These are phyloP conservation scores for Ursus arctos DNA, from an alignment of 2,113 vertebrate genomes.

Conservation along the genomic window DNA sequence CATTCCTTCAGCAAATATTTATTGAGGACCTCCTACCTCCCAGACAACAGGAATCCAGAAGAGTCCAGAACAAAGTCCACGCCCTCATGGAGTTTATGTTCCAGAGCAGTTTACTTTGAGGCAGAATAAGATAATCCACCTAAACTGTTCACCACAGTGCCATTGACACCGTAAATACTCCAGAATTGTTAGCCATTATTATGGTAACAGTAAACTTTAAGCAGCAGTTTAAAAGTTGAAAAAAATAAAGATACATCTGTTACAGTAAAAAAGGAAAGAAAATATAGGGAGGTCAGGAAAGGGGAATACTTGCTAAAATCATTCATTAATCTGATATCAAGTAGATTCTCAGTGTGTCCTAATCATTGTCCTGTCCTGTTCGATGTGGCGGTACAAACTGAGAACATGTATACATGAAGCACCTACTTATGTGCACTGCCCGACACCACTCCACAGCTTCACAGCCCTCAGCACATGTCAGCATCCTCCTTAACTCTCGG, in stretches of 20 bases:
- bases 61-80: not conserved
- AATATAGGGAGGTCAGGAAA: not conserved
- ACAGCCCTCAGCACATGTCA: not conserved
- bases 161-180: not conserved
- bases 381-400: rapidly evolving
- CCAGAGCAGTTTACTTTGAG: not conserved
- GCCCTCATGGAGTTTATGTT: not conserved
- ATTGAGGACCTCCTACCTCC: not conserved
- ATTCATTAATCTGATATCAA: not conserved
- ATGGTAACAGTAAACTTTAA: not conserved
- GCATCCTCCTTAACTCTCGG: not conserved
- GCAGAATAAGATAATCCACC: not conserved
- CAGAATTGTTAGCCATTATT: not conserved
- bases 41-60: not conserved
- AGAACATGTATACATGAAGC: too few relatives aligned
- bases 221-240: conserved; percentile 25
- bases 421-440: rapidly evolving
- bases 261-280: not conserved
- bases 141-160: too few relatives aligned
- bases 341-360: not conserved
- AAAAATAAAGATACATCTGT: not conserved
- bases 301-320: not conserved
- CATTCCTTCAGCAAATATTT: not conserved
- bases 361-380: not conserved
- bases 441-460: not conserved